Percentiles rank a stretch among this genome's conserved stretches.
Evolutionary conservation across 2,113 vertebrate genomes (phyloP).

Genomic region (Burhinus bistriatus): DNA sequence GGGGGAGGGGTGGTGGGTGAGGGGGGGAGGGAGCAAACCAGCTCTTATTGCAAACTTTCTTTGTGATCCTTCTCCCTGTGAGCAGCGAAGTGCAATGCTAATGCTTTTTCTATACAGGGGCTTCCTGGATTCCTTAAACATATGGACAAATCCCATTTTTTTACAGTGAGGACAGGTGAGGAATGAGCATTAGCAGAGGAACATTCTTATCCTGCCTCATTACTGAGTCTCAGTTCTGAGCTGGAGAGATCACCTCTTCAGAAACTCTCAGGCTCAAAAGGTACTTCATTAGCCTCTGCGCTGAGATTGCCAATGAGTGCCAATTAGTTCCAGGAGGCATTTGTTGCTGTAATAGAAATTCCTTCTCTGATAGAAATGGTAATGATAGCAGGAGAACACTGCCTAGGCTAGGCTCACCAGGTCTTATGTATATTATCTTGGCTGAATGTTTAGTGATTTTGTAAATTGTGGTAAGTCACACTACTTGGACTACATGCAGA

Average conservation of each 20-base stretch:
- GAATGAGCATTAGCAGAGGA: neutral
- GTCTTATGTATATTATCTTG: neutral
- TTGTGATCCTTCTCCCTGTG: neutral
- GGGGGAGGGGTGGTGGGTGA: no score
- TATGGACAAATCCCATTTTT: neutral
- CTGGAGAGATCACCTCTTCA: slow-evolving; percentile 21
- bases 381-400: neutral
- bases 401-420: neutral
- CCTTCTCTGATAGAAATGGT: neutral
- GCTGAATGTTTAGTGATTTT: neutral
- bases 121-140: neutral
- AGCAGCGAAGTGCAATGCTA: neutral
- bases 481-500: neutral
- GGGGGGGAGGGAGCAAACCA: neutral
- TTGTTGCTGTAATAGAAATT: slow-evolving; percentile 12
- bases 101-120: neutral
- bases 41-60: neutral
- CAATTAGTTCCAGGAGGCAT: slow-evolving; percentile 42
- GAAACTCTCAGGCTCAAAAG: slow-evolving; percentile 36
- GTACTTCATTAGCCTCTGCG: slow-evolving; percentile 22
- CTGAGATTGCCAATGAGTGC: neutral
- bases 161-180: neutral
- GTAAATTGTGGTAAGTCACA: fast-evolving
- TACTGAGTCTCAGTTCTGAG: neutral
- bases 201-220: slow-evolving; percentile 8